Conservation (phyloP, 2,888 invertebrate species). For the Tenthredo amoena region DNA sequence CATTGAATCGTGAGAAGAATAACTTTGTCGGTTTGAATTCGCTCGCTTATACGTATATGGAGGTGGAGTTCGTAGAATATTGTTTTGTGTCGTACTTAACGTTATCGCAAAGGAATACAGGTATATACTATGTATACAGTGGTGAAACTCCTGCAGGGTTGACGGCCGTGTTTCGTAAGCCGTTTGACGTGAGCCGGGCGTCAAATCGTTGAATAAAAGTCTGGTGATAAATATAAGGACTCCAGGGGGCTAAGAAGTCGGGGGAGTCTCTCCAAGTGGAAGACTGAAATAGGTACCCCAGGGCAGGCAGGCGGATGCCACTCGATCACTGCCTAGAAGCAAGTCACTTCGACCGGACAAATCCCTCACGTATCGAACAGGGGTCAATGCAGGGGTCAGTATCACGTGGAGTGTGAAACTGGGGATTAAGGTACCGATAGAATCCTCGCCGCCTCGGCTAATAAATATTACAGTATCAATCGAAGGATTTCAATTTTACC, state of each 20-base stretch:
- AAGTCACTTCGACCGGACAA: slow-evolving; percentile 57
- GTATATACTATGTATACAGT: neutral
- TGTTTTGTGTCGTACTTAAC: neutral
- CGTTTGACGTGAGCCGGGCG: slow-evolving; percentile 40
- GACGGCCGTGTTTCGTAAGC: slow-evolving; percentile 18
- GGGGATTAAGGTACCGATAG: slow-evolving; percentile 64
- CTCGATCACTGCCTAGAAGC: slow-evolving; percentile 57
- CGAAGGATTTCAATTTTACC: slow-evolving; percentile 28
- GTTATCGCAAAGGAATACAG: neutral
- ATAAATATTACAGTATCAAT: slow-evolving; percentile 69
- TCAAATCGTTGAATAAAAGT: slow-evolving; percentile 48
- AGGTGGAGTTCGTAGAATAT: neutral
- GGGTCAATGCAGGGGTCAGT: slow-evolving; percentile 70
- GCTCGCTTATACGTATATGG: neutral
- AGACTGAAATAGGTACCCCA: slow-evolving; percentile 56
- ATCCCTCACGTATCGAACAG: slow-evolving; percentile 63
- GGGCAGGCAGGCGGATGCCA: slow-evolving; percentile 38
- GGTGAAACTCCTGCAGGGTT: slow-evolving; percentile 7
- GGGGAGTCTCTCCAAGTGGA: slow-evolving; percentile 41
- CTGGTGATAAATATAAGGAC: slow-evolving; percentile 47
- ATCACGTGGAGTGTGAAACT: slow-evolving; percentile 75
- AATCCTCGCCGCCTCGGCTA: slow-evolving; percentile 52
- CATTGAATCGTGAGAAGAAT: slow-evolving; percentile 16
- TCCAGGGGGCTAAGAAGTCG: slow-evolving; percentile 31
- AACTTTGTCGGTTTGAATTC: neutral